Conservation (phyloP, 2,888 invertebrate species). For the Agrotis exclamationis region DNA sequence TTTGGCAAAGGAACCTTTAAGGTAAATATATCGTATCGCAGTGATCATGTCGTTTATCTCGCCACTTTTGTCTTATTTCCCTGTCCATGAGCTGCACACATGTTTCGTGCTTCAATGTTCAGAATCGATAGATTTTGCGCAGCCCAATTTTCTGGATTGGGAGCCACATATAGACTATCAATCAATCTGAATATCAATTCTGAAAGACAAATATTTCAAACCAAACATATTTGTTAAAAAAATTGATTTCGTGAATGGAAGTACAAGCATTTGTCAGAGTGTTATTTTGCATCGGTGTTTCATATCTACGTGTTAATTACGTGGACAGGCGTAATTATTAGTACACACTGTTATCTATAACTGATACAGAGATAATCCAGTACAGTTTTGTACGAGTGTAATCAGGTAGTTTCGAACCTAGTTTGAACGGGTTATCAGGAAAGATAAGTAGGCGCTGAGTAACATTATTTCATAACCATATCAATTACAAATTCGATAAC, state of each 20-base stretch:
- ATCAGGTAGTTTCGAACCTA: constrained; percentile 69
- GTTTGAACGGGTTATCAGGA: constrained; percentile 65
- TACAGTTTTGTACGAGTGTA: constrained; percentile 66
- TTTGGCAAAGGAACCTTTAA: constrained; percentile 1
- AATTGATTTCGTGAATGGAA: constrained; percentile 5
- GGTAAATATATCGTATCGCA: constrained; percentile 7
- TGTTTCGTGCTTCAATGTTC: constrained; percentile 15
- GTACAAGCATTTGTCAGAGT: background rate
- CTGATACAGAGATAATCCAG: constrained; percentile 57
- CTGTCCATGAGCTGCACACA: constrained; percentile 16
- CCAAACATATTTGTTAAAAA: constrained; percentile 5
- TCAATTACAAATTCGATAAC: constrained; percentile 69
- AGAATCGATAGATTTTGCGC: constrained; percentile 31
- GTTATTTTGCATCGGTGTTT: constrained; percentile 15
- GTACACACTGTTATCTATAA: constrained; percentile 39
- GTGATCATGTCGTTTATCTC: constrained; percentile 12
- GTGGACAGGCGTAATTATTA: constrained; percentile 41
- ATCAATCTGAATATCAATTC: constrained; percentile 35
- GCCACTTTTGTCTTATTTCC: constrained; percentile 5
- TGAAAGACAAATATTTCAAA: constrained; percentile 22
- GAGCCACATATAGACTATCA: constrained; percentile 12
- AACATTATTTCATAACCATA: constrained; percentile 70
- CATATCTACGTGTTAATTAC: constrained; percentile 38
- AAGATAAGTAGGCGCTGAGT: constrained; percentile 60
- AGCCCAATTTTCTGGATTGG: constrained; percentile 6